Percentiles rank a stretch among this genome's conserved stretches.
These are phyloP conservation scores for Actinemys pallida DNA, from an alignment of 2,113 vertebrate genomes.

Conservation along the genomic window DNA sequence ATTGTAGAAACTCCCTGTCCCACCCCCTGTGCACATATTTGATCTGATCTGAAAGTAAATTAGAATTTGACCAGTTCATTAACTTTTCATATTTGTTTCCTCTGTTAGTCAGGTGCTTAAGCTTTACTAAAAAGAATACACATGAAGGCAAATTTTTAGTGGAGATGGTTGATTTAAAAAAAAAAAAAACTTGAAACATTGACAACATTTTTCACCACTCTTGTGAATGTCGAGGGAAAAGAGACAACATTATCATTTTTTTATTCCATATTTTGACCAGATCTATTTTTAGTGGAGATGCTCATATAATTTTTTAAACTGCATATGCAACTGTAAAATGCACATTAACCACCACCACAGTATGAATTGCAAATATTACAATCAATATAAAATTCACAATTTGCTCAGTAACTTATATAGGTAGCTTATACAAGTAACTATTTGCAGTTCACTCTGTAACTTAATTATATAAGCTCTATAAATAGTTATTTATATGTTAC, in stretches of 20 bases:
- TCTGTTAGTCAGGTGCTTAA: fast-evolving
- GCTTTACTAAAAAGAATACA: not conserved
- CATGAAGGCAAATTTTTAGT: not conserved
- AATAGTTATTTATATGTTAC: not conserved
- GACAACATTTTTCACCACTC: not conserved
- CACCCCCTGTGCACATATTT: not conserved
- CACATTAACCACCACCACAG: not conserved
- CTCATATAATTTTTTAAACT: not conserved
- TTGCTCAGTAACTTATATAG: not conserved
- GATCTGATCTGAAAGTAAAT: not conserved
- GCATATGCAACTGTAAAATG: not conserved
- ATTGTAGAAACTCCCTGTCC: not conserved
- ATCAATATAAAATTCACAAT: not conserved
- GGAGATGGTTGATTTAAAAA: not conserved
- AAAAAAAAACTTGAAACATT: not conserved
- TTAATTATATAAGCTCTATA: not conserved
- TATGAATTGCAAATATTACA: not conserved
- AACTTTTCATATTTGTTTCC: not conserved
- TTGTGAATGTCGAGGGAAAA: not conserved
- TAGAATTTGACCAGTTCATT: not conserved
- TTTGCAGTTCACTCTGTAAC: not conserved
- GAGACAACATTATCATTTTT: not conserved
- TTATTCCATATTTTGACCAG: not conserved
- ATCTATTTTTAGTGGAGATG: not conserved
- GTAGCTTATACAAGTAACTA: not conserved